phyloP scores from a whole-genome alignment of 2,113 vertebrate species.

The Geothlypis trichas region DNA sequence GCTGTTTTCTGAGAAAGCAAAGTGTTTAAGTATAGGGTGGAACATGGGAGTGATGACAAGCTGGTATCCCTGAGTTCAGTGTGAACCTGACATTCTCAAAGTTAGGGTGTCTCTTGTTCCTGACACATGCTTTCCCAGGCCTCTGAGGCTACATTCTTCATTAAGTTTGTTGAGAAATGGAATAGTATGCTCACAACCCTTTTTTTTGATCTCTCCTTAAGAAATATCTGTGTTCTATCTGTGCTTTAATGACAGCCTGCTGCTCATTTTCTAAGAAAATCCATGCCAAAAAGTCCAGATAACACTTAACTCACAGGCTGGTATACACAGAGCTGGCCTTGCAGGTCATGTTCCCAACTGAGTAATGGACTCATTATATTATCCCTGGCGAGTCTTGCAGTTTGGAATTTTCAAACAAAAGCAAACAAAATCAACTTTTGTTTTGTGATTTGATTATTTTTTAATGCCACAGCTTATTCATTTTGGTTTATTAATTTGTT shows the following conservation, averaged over 20 bases:
- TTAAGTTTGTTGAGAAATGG: constrained; percentile 50
- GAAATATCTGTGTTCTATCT: constrained; percentile 52
- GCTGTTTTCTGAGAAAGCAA: constrained; percentile 31
- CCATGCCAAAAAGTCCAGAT: neutral
- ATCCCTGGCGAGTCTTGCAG: constrained; percentile 17
- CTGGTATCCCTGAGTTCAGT: constrained; percentile 22
- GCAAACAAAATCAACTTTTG: constrained; percentile 62
- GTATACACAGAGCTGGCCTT: constrained; percentile 31
- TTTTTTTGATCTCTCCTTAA: constrained; percentile 41
- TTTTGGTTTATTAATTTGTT: constrained; percentile 78
- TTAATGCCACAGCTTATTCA: constrained; percentile 69
- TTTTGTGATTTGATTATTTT: constrained; percentile 67
- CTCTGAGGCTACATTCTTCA: constrained; percentile 37
- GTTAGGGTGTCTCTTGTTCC: constrained; percentile 19
- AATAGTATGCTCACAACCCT: constrained; percentile 18
- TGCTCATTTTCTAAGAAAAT: constrained; percentile 35
- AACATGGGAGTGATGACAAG: constrained; percentile 47
- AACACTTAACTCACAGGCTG: constrained; percentile 48
- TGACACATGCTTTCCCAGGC: constrained; percentile 7
- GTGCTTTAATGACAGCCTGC: constrained; percentile 23
- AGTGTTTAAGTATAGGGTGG: neutral
- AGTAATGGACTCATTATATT: constrained; percentile 30
- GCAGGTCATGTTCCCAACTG: constrained; percentile 44
- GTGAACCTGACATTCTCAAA: constrained; percentile 50
- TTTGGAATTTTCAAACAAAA: constrained; percentile 47